Evolutionary conservation across 2,797 vertebrate genomes (phyloP).

Genomic region (Trachops cirrhosus): DNA sequence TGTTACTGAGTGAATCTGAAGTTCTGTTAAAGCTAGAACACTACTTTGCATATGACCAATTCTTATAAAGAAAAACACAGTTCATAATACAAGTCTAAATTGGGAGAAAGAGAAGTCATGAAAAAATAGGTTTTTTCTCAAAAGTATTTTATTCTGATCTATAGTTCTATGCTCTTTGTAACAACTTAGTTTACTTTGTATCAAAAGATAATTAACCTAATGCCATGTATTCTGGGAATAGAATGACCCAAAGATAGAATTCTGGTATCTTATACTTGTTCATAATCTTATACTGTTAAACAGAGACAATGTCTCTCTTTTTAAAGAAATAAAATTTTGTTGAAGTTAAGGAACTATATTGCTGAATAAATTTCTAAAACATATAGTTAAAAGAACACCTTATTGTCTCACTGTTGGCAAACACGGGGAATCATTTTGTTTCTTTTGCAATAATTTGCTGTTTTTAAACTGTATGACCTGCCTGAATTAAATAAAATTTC

Average conservation of each 20-base stretch:
- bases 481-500: neutral
- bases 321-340: neutral
- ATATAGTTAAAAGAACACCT: neutral
- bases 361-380: neutral
- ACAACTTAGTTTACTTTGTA: neutral
- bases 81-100: neutral
- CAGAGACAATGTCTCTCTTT: neutral
- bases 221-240: neutral
- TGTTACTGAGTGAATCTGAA: neutral
- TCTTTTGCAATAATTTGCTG: neutral
- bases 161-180: neutral
- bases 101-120: neutral
- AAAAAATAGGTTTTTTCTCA: neutral
- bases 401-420: neutral
- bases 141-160: neutral
- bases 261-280: neutral
- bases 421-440: neutral
- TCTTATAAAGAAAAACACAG: neutral
- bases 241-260: neutral
- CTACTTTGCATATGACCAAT: neutral
- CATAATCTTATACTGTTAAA: neutral
- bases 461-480: neutral
- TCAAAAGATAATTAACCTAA: neutral
- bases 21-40: neutral
- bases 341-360: neutral